phyloP scores from a whole-genome alignment of 2,797 vertebrate genomes.

The Sebastes variabilis region DNA sequence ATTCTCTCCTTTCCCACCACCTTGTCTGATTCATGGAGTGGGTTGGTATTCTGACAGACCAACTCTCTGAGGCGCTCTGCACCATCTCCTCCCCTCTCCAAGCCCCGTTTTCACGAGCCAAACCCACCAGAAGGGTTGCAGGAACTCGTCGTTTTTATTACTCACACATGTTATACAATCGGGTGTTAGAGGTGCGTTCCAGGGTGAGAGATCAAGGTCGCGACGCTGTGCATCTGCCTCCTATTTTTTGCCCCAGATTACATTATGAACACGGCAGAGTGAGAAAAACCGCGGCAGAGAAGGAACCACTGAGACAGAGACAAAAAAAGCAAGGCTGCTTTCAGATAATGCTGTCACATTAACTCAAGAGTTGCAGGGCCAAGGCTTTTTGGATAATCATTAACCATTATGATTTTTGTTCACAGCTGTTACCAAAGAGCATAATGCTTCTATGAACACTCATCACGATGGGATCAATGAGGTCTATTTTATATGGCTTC shows the following conservation, averaged over 20 bases:
- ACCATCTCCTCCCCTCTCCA: conserved; percentile 21
- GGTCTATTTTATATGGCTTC: background rate
- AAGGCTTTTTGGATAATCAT: conserved; percentile 2
- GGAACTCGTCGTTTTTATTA: conserved; percentile 4
- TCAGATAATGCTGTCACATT: background rate
- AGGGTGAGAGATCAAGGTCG: conserved; percentile 47
- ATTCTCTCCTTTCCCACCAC: conserved; percentile 17
- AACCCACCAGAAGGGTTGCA: conserved; percentile 45
- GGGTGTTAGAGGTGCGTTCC: conserved; percentile 21
- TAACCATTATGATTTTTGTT: background rate
- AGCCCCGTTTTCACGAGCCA: conserved; percentile 31
- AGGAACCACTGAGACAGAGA: background rate
- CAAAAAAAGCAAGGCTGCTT: background rate
- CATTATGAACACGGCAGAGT: background rate
- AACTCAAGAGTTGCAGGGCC: conserved; percentile 1
- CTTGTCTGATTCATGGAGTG: conserved; percentile 54
- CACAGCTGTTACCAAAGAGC: conserved; percentile 1
- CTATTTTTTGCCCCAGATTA: background rate
- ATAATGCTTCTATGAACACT: background rate
- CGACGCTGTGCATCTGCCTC: conserved; percentile 21
- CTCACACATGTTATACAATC: conserved; percentile 26
- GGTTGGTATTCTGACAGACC: conserved; percentile 28
- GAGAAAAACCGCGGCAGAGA: background rate
- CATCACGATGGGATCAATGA: conserved; percentile 5
- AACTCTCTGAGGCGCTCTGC: conserved; percentile 13